phyloP scores from a whole-genome alignment of 2,888 invertebrate species.

The Glomeris marginata region DNA sequence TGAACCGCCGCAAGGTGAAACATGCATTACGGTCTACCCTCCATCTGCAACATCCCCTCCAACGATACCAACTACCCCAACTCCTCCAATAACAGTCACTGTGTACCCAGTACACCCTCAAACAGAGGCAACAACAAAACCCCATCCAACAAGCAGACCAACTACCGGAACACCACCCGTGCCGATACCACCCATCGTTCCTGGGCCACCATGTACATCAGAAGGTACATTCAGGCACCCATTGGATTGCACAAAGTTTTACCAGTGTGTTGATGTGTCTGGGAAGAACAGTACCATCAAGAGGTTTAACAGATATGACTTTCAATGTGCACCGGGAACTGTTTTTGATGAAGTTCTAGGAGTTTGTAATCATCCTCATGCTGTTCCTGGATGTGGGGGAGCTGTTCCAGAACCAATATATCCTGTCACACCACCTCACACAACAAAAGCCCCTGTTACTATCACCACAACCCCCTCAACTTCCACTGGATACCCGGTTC shows the following conservation, averaged over 20 bases:
- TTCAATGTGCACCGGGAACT: conserved; percentile 19
- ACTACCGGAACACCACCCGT: neutral
- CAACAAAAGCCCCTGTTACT: too few relatives aligned
- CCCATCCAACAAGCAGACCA: neutral
- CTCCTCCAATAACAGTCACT: neutral
- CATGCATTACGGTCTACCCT: neutral
- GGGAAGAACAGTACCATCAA: neutral
- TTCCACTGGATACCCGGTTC: too few relatives aligned
- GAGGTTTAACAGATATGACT: conserved; percentile 16
- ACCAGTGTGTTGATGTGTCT: conserved; percentile 16
- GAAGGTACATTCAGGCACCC: conserved; percentile 20
- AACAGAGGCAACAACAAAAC: neutral
- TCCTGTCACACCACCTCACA: neutral
- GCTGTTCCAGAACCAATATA: neutral
- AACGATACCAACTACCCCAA: neutral
- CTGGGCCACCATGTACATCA: conserved; percentile 12
- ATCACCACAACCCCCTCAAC: too few relatives aligned
- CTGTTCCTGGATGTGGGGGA: conserved; percentile 12
- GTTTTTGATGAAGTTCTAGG: conserved; percentile 21
- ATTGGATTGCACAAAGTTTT: conserved; percentile 24
- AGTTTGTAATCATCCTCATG: conserved; percentile 19
- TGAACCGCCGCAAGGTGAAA: neutral
- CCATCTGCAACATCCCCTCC: neutral
- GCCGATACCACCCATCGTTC: neutral
- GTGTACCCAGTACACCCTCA: neutral